Base-by-base conservation (phyloP, 2,888 invertebrate genomes). In the Melanophora roralis region DNA sequence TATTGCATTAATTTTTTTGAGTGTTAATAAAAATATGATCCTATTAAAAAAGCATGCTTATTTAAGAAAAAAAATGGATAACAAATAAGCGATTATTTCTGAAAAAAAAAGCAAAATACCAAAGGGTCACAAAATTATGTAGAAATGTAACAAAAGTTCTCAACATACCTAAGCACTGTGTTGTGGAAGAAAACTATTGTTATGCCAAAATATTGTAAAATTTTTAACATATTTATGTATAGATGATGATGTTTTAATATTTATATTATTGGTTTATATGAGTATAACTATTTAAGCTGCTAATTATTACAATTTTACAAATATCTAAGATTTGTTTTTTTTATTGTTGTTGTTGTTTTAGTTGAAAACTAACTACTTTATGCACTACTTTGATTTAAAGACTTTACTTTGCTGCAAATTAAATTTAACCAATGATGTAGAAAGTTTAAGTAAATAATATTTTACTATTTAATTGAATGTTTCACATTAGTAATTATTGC, bases 111-210 rank as follows among this genome's bases (percentile, higher is more conserved):
- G n/a, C 38, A 64, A 14, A 23, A 36, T n/a, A 23, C 1, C 11
- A 64, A 64, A 49, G 36, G 11, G 14, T 16, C 1, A 34, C 12
- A 34, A 64, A 34, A n/a, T 60, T n/a, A 65, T 57, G 51, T 32
- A 72, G 32, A 72, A 67, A 80, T 64, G 67, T 60, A 53, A 51
- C 21, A n/a, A n/a, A n/a, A n/a, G n/a, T n/a, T n/a, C n/a, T n/a
- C 71, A 76, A 80, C 80, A 80, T 80, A 80, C 80, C 80, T 68
- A 81, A 81, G 8, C 36, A 74, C 77, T 81, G 71, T 51, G 78
- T 81, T 81, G 78, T 73, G 73, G 71, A 45, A 55, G 71, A 14
- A 57, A 77, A 77, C 57, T 71, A 64, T 27, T 5, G 3, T 5
- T 27, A 27, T 64, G 76, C 64, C 76, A 77, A 77, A 77, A 19